A percentile compares a stretch with the other conserved stretches of the same genome.
These are phyloP conservation scores for Morone saxatilis DNA, from an alignment of 2,113 vertebrate genomes.

Conservation along the genomic window DNA sequence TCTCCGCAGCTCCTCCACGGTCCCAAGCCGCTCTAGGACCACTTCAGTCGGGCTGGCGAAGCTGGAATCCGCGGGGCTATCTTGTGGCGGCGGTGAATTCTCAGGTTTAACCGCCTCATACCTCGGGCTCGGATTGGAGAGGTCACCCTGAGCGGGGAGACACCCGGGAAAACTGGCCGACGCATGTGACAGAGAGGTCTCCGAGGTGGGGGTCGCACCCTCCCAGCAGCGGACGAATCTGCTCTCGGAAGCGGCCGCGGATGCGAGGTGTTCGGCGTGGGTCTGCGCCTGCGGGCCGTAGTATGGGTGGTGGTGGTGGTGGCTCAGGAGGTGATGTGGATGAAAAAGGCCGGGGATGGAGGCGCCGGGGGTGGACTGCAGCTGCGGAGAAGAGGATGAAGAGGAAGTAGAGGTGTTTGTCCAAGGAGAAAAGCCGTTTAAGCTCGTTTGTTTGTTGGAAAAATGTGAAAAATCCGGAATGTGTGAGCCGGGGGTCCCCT, in stretches of 20 bases:
- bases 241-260: conserved; percentile 59
- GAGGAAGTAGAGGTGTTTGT: conserved; percentile 62
- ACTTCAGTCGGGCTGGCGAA: conserved; percentile 69
- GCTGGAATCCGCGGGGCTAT: conserved; percentile 66
- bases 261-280: conserved; percentile 71
- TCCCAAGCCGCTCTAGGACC: conserved; percentile 74
- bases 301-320: conserved; percentile 68
- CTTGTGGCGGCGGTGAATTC: conserved; percentile 52
- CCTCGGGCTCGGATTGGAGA: conserved; percentile 60
- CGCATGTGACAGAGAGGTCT: conserved; percentile 52
- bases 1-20: conserved; percentile 60
- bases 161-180: conserved; percentile 55
- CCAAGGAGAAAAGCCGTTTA: conserved; percentile 78
- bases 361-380: conserved; percentile 63
- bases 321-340: conserved; percentile 72
- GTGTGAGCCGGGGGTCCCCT: conserved; percentile 69
- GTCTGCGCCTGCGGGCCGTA: conserved; percentile 69
- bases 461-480: conserved; percentile 80
- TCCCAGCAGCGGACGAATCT: conserved; percentile 82
- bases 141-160: conserved; percentile 63
- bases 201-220: conserved; percentile 58
- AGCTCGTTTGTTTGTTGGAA: conserved; percentile 69
- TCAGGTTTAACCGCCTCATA: conserved; percentile 74
- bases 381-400: conserved; percentile 66
- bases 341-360: conserved; percentile 75